Evolutionary conservation across 2,113 vertebrate genomes (phyloP).

Genomic region (Prietella phreatophila): DNA sequence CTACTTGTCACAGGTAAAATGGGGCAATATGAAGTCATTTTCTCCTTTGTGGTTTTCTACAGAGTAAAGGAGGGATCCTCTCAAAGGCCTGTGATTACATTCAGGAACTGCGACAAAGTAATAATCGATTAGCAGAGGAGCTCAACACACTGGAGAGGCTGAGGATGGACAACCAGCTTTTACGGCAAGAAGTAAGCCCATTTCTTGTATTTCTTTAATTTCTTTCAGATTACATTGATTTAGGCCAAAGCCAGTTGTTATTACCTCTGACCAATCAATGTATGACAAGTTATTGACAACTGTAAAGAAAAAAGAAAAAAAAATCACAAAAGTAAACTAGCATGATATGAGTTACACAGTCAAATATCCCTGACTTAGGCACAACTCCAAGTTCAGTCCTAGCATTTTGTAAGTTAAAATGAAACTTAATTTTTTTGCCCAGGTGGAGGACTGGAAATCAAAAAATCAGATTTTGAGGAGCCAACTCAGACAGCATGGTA

Average conservation of each 20-base stretch:
- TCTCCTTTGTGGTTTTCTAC: constrained; percentile 22
- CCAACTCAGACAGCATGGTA: constrained; percentile 83
- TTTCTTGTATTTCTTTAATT: background rate
- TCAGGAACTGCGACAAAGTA: constrained; percentile 88
- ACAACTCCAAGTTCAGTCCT: too few relatives aligned
- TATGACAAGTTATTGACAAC: background rate
- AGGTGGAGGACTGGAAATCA: constrained; percentile 90
- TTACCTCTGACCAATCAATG: background rate
- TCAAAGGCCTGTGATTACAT: constrained; percentile 96
- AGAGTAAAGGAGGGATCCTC: constrained; percentile 94
- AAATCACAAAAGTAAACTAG: background rate
- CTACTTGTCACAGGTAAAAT: background rate
- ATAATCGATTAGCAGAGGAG: constrained; percentile 83
- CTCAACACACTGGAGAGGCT: constrained; percentile 82
- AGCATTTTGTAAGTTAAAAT: background rate
- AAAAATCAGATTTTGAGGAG: constrained; percentile 89
- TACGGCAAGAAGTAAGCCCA: constrained; percentile 80
- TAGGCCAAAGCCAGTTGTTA: background rate
- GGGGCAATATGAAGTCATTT: background rate
- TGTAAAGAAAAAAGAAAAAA: too few relatives aligned
- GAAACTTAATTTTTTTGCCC: background rate
- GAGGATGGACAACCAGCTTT: constrained; percentile 86
- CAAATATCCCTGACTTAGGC: background rate
- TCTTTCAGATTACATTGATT: background rate
- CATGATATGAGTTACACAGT: background rate